Percentiles rank a stretch among this genome's conserved stretches.
Conservation (phyloP, 2,888 invertebrate species). For the Perithous albicinctus region DNA sequence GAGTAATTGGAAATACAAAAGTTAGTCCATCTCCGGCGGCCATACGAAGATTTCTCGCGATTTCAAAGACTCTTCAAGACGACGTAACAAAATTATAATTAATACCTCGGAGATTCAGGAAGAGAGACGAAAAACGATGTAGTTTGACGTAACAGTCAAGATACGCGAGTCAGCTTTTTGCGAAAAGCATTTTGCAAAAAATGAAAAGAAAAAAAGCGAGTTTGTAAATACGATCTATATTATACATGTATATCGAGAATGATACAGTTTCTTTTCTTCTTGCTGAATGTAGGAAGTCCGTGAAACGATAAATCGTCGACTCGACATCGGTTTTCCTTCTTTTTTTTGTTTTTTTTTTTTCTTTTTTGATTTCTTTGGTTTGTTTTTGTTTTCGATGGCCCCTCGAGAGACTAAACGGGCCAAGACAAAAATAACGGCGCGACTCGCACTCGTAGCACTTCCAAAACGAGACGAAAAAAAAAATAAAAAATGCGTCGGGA, state of each 20-base stretch:
- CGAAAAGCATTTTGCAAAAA: constrained; percentile 32
- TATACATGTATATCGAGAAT: constrained; percentile 27
- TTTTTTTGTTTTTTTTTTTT: background rate
- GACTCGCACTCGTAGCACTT: background rate
- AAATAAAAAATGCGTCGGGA: no score
- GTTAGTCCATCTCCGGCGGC: constrained; percentile 23
- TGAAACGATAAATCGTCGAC: constrained; percentile 20
- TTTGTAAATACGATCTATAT: constrained; percentile 51
- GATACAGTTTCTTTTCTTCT: background rate
- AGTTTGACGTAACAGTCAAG: constrained; percentile 29
- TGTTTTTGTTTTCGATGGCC: constrained; percentile 17
- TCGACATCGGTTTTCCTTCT: background rate
- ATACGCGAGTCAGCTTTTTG: constrained; percentile 32
- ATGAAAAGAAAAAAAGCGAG: background rate
- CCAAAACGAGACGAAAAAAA: background rate
- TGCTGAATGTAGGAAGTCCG: constrained; percentile 28
- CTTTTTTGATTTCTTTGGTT: background rate
- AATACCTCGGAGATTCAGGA: background rate
- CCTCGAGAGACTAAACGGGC: constrained; percentile 20
- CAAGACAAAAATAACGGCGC: constrained; percentile 8
- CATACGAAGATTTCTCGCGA: constrained; percentile 27
- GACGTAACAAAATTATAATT: background rate
- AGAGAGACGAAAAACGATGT: constrained; percentile 13
- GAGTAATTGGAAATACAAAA: constrained; percentile 16
- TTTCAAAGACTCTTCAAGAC: background rate